Evolutionary conservation across 2,888 invertebrate species (phyloP), one percentile per base, ranked within the genome.

Genomic region (Falcaria lacertinaria): DNA sequence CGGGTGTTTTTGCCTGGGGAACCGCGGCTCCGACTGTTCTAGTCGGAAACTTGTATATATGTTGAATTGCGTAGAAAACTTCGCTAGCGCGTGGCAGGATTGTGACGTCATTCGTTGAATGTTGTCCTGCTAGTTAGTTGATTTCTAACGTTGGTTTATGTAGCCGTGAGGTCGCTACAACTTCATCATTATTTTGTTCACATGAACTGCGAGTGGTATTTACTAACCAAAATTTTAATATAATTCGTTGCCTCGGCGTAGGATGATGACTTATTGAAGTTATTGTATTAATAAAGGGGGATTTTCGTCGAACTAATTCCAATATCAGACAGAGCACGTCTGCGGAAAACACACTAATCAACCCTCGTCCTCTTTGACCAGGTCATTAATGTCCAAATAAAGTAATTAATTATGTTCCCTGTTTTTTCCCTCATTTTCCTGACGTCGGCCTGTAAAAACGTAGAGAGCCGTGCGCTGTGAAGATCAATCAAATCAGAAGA

Each of bases 351-450:
- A 77, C 74, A 81, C 78, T 75, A 83, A 82, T 81, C 76, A 80
- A 82, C 84, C 82, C 78, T 79, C 80, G 73, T 80, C 69, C 75
- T 65, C 73, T 75, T 78, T 77, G 80, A 78, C 75, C 70, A 66
- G 75, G 79, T 82, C 87, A 82, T 87, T 87, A 87, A 87, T 87
- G 86, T 87, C 86, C 80, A 82, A 87, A 88, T 86, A 82, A 86
- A 83, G 86, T 84, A 87, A 88, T 89, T 88, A 85, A 86, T 87
- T 85, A 83, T 76, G 79, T 78, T 80, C 64, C 69, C 60, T 63
- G 74, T 77, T 82, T 83, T 79, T 85, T 81, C 72, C 74, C 79
- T 79, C 71, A 76, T 83, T 85, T 80, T 78, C 76, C 68, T 78
- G 78, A 78, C 79, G 78, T 65, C 59, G 67, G 65, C 68, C 69